phyloP scores from a whole-genome alignment of 53 echinoderm and acorn worm genomes.

The Echinarachnius parma region DNA sequence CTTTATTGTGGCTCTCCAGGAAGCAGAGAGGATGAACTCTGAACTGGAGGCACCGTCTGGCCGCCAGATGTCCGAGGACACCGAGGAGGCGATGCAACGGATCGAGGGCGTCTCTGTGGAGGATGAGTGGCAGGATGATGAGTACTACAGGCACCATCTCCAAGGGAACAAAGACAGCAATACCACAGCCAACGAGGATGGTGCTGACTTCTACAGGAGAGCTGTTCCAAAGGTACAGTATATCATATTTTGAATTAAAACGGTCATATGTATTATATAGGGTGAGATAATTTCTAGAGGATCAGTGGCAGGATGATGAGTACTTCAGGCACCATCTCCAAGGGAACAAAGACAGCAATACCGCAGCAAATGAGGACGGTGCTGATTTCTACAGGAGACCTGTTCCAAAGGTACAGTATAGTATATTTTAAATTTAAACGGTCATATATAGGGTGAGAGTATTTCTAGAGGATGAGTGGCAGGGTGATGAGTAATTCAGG shows the following conservation, averaged over 20 bases:
- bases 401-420: conserved; percentile 48
- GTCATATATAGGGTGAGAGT: too few relatives aligned
- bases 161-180: conserved; percentile 37
- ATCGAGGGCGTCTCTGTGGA: conserved; percentile 63
- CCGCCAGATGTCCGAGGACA: conserved; percentile 54
- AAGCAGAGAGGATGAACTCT: conserved; percentile 31
- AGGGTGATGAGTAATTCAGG: conserved; percentile 70
- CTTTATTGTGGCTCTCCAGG: conserved; percentile 11
- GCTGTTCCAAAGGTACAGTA: conserved; percentile 50
- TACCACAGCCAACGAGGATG: conserved; percentile 8
- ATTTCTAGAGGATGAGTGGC: conserved; percentile 71
- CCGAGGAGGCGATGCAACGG: conserved; percentile 48
- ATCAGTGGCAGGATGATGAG: conserved; percentile 89
- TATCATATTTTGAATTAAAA: too few relatives aligned
- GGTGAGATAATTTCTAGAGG: too few relatives aligned
- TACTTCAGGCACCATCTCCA: conserved; percentile 59
- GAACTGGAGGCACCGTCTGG: conserved; percentile 13
- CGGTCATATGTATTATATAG: too few relatives aligned
- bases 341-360: too few relatives aligned
- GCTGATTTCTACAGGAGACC: conserved; percentile 69
- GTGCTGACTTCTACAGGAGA: conserved; percentile 65
- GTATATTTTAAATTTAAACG: too few relatives aligned
- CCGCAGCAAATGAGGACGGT: conserved; percentile 5
- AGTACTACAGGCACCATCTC: conserved; percentile 58
- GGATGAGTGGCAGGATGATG: conserved; percentile 90